Evolutionary conservation across 2,888 invertebrate genomes (phyloP).

Genomic region (Xanthorhoe designata): DNA sequence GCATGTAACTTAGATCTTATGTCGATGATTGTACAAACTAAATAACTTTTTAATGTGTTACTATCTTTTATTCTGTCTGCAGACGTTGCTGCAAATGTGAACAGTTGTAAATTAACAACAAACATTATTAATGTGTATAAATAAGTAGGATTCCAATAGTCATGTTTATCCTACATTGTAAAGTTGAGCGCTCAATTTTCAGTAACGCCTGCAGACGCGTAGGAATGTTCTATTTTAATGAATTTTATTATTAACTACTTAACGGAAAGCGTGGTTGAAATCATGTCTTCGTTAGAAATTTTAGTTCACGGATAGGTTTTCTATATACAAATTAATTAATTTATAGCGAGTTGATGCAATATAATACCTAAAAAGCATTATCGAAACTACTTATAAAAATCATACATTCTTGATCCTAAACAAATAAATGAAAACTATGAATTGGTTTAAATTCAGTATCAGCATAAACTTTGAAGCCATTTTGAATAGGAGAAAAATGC

Average conservation of each 20-base stretch:
- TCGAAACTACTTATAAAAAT: background rate
- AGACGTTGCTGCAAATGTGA: constrained; percentile 9
- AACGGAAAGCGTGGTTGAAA: constrained; percentile 8
- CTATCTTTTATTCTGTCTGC: constrained; percentile 11
- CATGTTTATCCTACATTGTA: background rate
- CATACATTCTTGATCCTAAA: background rate
- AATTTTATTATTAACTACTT: constrained; percentile 15
- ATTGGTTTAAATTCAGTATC: background rate
- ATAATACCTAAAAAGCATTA: background rate
- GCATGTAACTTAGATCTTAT: constrained; percentile 45
- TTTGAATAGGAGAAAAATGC: background rate
- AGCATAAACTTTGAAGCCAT: background rate
- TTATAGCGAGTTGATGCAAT: constrained; percentile 10
- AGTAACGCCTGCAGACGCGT: constrained; percentile 16
- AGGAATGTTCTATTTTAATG: constrained; percentile 51
- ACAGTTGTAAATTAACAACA: background rate
- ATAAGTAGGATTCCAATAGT: background rate
- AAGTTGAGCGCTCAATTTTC: background rate
- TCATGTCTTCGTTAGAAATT: constrained; percentile 12
- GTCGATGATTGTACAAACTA: constrained; percentile 59
- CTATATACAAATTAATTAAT: constrained; percentile 13
- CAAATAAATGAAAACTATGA: background rate
- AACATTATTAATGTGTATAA: background rate
- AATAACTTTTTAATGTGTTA: constrained; percentile 52
- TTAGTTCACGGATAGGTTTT: constrained; percentile 19